phyloP scores from a whole-genome alignment of 2,797 vertebrate genomes.

The Selene dorsalis region DNA sequence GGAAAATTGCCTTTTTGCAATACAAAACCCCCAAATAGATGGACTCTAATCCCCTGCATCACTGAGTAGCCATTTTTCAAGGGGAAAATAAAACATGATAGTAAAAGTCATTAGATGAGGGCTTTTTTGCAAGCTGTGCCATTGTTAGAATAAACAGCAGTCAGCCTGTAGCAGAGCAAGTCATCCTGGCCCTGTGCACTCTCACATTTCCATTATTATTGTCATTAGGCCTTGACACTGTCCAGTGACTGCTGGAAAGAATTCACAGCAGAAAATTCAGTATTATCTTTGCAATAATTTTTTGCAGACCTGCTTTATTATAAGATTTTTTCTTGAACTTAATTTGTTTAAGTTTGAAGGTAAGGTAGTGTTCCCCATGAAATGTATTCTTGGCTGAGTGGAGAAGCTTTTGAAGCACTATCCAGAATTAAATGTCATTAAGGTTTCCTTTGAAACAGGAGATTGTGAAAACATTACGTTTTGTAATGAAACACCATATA shows the following conservation, averaged over 20 bases:
- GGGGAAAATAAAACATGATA: slow-evolving; percentile 70
- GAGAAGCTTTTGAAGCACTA: slow-evolving; percentile 25
- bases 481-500: slow-evolving; percentile 16
- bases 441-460: slow-evolving; percentile 51
- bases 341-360: slow-evolving; percentile 14
- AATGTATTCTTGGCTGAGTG: slow-evolving; percentile 34
- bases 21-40: slow-evolving; percentile 68
- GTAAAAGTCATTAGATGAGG: slow-evolving; percentile 69
- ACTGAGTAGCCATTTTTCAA: slow-evolving; percentile 69
- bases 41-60: slow-evolving; percentile 68
- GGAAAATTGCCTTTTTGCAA: slow-evolving; percentile 67
- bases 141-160: slow-evolving; percentile 68
- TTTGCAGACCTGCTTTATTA: slow-evolving; percentile 25
- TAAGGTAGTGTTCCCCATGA: slow-evolving; percentile 32
- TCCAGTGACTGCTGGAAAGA: slow-evolving; percentile 32
- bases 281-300: slow-evolving; percentile 50
- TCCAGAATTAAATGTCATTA: slow-evolving; percentile 39
- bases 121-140: slow-evolving; percentile 53
- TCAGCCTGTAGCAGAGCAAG: slow-evolving; percentile 41
- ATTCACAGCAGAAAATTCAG: slow-evolving; percentile 20
- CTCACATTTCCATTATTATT: slow-evolving; percentile 34
- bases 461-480: slow-evolving; percentile 38
- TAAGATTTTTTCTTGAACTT: slow-evolving; percentile 25
- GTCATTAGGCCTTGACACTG: slow-evolving; percentile 15
- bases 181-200: slow-evolving; percentile 34